Evolutionary conservation across 2,888 invertebrate species (phyloP).

Genomic region (Caenorhabditis sp.): DNA sequence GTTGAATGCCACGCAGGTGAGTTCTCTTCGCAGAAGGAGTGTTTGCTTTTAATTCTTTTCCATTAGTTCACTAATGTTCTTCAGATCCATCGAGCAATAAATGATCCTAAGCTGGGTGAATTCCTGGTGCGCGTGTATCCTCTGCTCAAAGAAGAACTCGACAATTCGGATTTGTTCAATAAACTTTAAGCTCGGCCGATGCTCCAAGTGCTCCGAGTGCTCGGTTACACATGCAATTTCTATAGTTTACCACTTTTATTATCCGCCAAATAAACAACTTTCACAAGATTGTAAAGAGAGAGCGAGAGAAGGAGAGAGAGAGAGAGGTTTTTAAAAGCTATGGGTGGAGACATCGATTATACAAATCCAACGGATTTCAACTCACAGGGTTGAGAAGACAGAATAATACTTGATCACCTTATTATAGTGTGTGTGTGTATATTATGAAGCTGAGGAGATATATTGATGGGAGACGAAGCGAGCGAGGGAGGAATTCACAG

Average conservation of each 20-base stretch:
- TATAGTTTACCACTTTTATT: constrained; percentile 42
- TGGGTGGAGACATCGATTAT: constrained; percentile 18
- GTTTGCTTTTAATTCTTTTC: background rate
- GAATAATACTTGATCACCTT: constrained; percentile 41
- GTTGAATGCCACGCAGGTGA: constrained; percentile 53
- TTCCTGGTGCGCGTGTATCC: constrained; percentile 49
- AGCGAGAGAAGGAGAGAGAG: constrained; percentile 31
- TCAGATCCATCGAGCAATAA: constrained; percentile 56
- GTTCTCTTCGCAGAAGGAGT: background rate
- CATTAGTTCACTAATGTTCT: background rate
- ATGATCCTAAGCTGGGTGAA: constrained; percentile 52
- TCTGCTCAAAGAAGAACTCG: constrained; percentile 44
- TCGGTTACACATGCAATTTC: too few relatives aligned
- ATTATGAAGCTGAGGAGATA: constrained; percentile 46
- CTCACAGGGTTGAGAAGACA: background rate
- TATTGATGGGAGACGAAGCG: background rate
- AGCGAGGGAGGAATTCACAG: constrained; percentile 32
- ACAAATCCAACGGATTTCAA: constrained; percentile 15
- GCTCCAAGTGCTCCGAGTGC: too few relatives aligned
- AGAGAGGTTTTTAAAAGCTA: constrained; percentile 38
- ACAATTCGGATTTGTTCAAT: constrained; percentile 48
- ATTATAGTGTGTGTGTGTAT: constrained; percentile 30
- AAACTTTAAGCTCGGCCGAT: constrained; percentile 32
- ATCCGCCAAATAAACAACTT: constrained; percentile 35
- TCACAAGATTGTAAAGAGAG: constrained; percentile 6